Conservation (phyloP, 2,113 vertebrate genomes). For the Tyto alba region DNA sequence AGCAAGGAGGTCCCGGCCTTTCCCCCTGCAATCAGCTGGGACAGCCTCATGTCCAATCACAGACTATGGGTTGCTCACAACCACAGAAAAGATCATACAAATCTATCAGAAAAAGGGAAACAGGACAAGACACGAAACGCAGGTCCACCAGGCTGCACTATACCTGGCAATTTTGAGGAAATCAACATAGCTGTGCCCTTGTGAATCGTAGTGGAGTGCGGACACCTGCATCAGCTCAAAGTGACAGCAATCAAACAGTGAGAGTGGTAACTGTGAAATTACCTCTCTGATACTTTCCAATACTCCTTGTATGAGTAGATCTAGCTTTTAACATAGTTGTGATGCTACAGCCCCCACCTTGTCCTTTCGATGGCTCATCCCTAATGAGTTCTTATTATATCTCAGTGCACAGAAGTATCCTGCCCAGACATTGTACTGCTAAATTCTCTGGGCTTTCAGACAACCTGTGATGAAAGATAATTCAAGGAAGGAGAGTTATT, state of each 20-base stretch:
- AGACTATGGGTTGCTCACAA: neutral
- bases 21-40: neutral
- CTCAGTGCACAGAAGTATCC: slow-evolving; percentile 9
- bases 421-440: slow-evolving; percentile 37
- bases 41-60: neutral
- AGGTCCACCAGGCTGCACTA: neutral
- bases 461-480: slow-evolving; percentile 27
- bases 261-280: neutral
- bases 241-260: neutral
- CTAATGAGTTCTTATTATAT: slow-evolving; percentile 47
- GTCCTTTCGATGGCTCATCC: neutral
- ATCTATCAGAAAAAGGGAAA: neutral
- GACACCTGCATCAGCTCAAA: neutral
- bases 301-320: neutral
- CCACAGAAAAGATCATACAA: neutral
- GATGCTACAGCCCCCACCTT: neutral
- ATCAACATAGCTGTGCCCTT: neutral
- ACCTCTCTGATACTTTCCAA: neutral
- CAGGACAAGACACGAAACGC: neutral
- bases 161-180: neutral
- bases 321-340: slow-evolving; percentile 13
- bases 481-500: slow-evolving; percentile 43
- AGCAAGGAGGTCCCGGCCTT: neutral
- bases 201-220: neutral
- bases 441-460: slow-evolving; percentile 57